Percentiles rank a stretch among this genome's conserved stretches.
phyloP scores from a whole-genome alignment of 2,888 invertebrate species.

The Minunthozetes semirufus region DNA sequence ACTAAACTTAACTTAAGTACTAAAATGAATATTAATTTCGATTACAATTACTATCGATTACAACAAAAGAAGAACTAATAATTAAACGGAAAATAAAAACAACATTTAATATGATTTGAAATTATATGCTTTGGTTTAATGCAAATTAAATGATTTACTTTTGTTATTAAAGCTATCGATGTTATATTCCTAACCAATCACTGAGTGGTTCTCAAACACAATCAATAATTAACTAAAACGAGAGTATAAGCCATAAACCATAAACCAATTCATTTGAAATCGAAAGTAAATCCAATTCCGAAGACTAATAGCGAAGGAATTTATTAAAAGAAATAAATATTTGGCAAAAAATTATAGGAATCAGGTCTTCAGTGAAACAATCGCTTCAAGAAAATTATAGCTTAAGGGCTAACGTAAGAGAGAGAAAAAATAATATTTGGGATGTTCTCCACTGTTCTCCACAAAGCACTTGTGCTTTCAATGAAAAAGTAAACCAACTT shows the following conservation, averaged over 20 bases:
- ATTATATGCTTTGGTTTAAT: background rate
- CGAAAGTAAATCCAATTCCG: background rate
- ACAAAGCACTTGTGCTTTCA: background rate
- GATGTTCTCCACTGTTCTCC: background rate
- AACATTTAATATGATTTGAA: background rate
- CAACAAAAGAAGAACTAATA: too few species aligned
- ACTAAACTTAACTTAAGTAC: too few species aligned
- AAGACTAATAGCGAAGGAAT: background rate
- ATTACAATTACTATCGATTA: too few species aligned
- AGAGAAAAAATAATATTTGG: background rate
- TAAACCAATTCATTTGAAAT: background rate
- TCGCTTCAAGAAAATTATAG: background rate
- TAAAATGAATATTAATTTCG: too few species aligned
- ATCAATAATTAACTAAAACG: background rate
- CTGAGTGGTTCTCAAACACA: background rate
- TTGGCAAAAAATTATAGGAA: background rate
- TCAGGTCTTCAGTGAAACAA: background rate
- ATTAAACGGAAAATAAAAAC: too few species aligned
- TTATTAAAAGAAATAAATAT: background rate
- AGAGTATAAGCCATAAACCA: background rate
- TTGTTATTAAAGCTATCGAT: slow-evolving; percentile 7
- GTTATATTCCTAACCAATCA: background rate
- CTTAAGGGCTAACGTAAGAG: background rate
- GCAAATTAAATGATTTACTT: background rate
- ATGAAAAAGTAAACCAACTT: background rate